Percentiles rank a stretch among this genome's conserved stretches.
These are phyloP conservation scores for Gallinago paraguaiae DNA, from an alignment of 2,113 vertebrate genomes.

Conservation along the genomic window DNA sequence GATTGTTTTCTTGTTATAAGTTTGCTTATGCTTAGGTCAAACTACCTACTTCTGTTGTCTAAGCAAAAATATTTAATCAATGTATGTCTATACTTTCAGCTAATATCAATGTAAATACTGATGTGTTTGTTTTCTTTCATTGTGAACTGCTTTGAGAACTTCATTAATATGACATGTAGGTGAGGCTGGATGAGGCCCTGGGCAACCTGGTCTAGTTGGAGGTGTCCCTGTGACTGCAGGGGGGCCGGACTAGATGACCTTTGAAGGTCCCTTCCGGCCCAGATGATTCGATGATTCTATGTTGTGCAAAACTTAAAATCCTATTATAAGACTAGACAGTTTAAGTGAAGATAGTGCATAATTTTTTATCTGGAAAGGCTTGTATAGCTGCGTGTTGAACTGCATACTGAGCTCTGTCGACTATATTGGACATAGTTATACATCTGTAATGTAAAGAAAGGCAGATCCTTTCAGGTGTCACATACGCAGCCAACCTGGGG, in stretches of 20 bases:
- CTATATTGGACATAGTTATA: accelerated
- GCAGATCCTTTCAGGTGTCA: background rate
- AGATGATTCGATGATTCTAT: too few species aligned
- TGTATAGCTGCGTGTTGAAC: background rate
- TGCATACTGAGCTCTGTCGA: background rate
- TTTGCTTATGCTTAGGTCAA: background rate
- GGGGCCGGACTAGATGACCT: too few species aligned
- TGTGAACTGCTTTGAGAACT: background rate
- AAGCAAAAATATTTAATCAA: background rate
- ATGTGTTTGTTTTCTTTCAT: background rate
- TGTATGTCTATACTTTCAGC: background rate
- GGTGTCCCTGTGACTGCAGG: too few species aligned
- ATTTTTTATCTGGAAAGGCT: background rate
- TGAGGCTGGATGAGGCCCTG: too few species aligned
- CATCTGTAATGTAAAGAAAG: too few species aligned
- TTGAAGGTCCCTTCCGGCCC: too few species aligned
- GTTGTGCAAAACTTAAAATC: background rate
- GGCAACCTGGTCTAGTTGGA: too few species aligned
- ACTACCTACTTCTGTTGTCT: background rate
- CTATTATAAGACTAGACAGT: too few species aligned
- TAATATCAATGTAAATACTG: background rate
- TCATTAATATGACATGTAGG: background rate
- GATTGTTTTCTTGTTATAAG: background rate
- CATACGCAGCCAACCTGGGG: accelerated
- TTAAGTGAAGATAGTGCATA: background rate